A percentile compares a stretch with the other conserved stretches of the same genome.
These are phyloP conservation scores for Pseudolycoriella hygida DNA, from an alignment of 2,888 invertebrate species.

Conservation along the genomic window DNA sequence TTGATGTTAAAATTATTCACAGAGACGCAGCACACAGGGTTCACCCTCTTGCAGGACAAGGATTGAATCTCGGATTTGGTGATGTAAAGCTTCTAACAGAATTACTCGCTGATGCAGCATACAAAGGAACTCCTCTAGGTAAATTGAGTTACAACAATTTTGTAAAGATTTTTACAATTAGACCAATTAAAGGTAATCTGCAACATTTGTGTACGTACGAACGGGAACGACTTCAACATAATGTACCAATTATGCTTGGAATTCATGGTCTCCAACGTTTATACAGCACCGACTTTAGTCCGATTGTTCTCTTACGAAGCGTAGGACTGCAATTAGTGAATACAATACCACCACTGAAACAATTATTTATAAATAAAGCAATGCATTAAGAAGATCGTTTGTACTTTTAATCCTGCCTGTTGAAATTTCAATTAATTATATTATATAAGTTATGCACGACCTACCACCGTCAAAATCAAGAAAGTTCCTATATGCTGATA, in stretches of 20 bases:
- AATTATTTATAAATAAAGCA: no score
- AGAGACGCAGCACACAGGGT: slow-evolving; percentile 81
- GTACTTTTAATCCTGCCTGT: no score
- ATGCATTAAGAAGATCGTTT: no score
- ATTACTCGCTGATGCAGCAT: slow-evolving; percentile 48
- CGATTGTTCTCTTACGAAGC: slow-evolving; percentile 62
- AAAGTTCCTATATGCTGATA: no score
- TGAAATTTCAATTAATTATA: no score
- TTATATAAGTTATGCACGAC: no score
- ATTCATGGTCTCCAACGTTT: slow-evolving; percentile 75
- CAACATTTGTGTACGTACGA: slow-evolving; percentile 68
- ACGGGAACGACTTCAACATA: slow-evolving; percentile 62
- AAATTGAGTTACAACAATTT: slow-evolving; percentile 10
- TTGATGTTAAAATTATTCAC: no score
- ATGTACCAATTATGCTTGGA: slow-evolving; percentile 73
- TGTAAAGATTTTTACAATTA: no score
- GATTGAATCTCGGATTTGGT: slow-evolving; percentile 93
- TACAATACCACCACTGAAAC: slow-evolving; percentile 52
- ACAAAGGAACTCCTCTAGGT: slow-evolving; percentile 59
- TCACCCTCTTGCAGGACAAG: slow-evolving; percentile 94
- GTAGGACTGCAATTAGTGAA: slow-evolving; percentile 67
- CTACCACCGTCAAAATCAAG: no score
- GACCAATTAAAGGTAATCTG: slow-evolving; percentile 38
- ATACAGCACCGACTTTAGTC: slow-evolving; percentile 54
- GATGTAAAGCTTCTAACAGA: slow-evolving; percentile 65